Evolutionary conservation across 1,140 invertebrate genomes (phyloP).

Genomic region (Macrocentrus cingulum): DNA sequence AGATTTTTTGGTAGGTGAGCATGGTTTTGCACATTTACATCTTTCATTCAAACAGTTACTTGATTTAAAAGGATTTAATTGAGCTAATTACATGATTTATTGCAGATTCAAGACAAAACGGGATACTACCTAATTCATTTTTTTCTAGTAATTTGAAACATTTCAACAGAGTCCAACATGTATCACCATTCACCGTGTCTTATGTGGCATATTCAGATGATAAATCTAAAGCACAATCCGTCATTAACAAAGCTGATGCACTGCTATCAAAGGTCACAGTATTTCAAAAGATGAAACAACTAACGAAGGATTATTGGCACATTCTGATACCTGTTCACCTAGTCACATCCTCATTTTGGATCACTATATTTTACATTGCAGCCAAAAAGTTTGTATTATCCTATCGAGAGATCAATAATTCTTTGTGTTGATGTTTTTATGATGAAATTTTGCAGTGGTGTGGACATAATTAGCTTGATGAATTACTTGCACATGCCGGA

Average conservation of each 20-base stretch:
- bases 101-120: too few species aligned
- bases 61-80: background rate
- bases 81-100: background rate
- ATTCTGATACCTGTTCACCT: slow-evolving; percentile 87
- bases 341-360: slow-evolving; percentile 83
- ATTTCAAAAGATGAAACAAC: slow-evolving; percentile 84
- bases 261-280: slow-evolving; percentile 42
- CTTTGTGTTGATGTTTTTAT: too few species aligned
- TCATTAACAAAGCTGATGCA: background rate
- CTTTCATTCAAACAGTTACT: background rate
- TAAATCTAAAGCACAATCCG: background rate
- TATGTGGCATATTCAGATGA: background rate
- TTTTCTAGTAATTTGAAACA: too few species aligned
- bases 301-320: slow-evolving; percentile 95
- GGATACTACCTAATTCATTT: too few species aligned
- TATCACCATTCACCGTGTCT: too few species aligned
- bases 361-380: slow-evolving; percentile 80
- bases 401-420: too few species aligned
- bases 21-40: background rate
- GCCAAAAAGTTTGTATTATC: slow-evolving; percentile 72
- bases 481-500: slow-evolving; percentile 77
- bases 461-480: slow-evolving; percentile 79
- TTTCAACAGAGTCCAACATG: too few species aligned
- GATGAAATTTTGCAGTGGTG: slow-evolving; percentile 76
- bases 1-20: background rate